A percentile compares a stretch with the other conserved stretches of the same genome.
Evolutionary conservation across 2,797 vertebrate genomes (phyloP).

Genomic region (Pangasius mekongensis): DNA sequence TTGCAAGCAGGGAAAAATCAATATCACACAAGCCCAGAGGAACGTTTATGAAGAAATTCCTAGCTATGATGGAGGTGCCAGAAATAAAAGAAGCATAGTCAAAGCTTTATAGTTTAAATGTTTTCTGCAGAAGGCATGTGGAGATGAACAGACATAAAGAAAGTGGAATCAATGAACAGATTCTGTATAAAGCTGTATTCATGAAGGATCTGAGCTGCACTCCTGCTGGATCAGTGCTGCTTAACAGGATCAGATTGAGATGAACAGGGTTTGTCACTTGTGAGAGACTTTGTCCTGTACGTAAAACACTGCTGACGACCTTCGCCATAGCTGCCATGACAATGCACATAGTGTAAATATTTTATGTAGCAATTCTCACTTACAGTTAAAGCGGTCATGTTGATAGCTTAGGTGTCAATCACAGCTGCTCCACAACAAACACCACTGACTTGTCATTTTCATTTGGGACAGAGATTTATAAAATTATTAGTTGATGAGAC

Average conservation of each 20-base stretch:
- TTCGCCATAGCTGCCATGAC: not conserved
- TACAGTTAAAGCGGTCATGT: not conserved
- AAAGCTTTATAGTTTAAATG: not conserved
- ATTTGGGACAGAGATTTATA: not conserved
- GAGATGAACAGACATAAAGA: not conserved
- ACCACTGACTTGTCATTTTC: not conserved
- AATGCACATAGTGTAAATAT: not conserved
- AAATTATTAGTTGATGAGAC: not conserved
- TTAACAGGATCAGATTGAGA: not conserved
- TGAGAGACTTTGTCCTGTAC: not conserved
- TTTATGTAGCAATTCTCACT: too few relatives aligned
- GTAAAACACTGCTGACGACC: not conserved
- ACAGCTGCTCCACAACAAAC: not conserved
- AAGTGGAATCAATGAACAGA: not conserved
- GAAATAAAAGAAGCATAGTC: not conserved
- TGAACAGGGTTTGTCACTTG: not conserved
- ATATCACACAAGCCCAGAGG: constrained; percentile 14
- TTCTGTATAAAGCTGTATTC: not conserved
- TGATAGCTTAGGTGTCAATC: not conserved
- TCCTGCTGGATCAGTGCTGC: not conserved
- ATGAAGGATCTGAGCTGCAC: constrained; percentile 7
- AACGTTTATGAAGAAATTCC: not conserved
- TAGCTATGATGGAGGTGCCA: not conserved
- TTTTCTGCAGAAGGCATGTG: not conserved
- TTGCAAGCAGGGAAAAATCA: not conserved